Evolutionary conservation across 2,888 invertebrate genomes (phyloP), one percentile per base, ranked within the genome.

Genomic region (Leptogaster cylindrica): DNA sequence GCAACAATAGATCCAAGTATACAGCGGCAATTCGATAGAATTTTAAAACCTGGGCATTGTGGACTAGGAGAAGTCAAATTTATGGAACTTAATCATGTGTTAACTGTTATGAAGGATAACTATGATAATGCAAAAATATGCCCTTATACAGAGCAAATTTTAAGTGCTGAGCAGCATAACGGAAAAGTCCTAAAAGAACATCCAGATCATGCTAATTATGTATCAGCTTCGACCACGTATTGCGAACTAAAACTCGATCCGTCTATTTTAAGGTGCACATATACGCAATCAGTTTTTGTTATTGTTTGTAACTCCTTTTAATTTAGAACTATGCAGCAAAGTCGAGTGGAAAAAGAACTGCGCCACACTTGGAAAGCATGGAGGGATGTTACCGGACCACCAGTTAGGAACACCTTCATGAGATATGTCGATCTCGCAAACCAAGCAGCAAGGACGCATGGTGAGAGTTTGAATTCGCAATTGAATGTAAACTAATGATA

Each of bases 341-440:
- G 91, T 0, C 84, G 88, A 70, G 88, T 92, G 72, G 90, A 90
- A 71, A 87, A 88, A 18, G 91, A 92, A 75, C 79, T 94, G 48
- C 75, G 88, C 14, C 88, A 91, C 73, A 87, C 89, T 0, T 95
- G 95, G 95, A 85, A 83, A 73, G 88, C 88, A 65, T 95, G 92
- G 87, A 84, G 93, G 70, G 90, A 93, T 68, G 88, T 87, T 67
- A 87, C 90, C 0, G 94, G 94, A 0, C 89, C 89, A 0, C 87
- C 88, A 20, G 83, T 93, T 78, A 88, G 87, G 77, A 87, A 88
- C 68, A 84, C 88, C 70, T 95, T 90, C 76, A 87, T 89, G 83
- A 84, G 90, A 83, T 93, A 92, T 73, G 87, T 92, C 0, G 86
- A 89, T 72, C 77, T 94, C 25, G 89, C 89, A 0, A 95, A 95